These are phyloP conservation scores for Microtus ochrogaster DNA, from an alignment of 2,113 vertebrate species.

Conservation along the genomic window DNA sequence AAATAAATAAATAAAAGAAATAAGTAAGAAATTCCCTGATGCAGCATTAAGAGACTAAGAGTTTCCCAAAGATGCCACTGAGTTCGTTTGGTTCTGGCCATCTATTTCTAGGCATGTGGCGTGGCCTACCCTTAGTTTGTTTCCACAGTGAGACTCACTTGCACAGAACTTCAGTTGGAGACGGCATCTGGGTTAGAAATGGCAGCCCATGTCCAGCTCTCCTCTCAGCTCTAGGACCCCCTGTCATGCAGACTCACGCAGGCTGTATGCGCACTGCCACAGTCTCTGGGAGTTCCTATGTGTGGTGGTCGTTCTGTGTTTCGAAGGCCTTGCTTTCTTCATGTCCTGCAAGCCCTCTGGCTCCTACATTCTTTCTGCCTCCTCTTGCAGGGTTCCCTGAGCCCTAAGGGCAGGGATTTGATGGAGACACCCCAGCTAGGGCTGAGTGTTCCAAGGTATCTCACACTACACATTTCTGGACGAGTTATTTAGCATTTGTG, in stretches of 20 bases:
- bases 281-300: too few relatives aligned
- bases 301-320: not conserved
- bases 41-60: not conserved
- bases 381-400: not conserved
- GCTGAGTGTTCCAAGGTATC: not conserved
- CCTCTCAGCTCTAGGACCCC: not conserved
- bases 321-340: not conserved
- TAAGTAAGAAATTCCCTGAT: not conserved
- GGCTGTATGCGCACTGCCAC: not conserved
- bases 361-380: not conserved
- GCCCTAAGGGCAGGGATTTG: not conserved
- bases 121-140: not conserved
- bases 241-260: not conserved
- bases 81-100: not conserved
- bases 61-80: not conserved
- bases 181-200: not conserved
- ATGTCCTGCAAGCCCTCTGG: not conserved
- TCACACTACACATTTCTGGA: not conserved
- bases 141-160: not conserved
- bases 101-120: not conserved
- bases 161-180: not conserved
- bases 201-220: too few relatives aligned
- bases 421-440: not conserved
- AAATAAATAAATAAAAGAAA: not conserved
- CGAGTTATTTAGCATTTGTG: not conserved